These are phyloP conservation scores for Scrobipalpa costella DNA, from an alignment of 2,888 invertebrate genomes.

Conservation along the genomic window DNA sequence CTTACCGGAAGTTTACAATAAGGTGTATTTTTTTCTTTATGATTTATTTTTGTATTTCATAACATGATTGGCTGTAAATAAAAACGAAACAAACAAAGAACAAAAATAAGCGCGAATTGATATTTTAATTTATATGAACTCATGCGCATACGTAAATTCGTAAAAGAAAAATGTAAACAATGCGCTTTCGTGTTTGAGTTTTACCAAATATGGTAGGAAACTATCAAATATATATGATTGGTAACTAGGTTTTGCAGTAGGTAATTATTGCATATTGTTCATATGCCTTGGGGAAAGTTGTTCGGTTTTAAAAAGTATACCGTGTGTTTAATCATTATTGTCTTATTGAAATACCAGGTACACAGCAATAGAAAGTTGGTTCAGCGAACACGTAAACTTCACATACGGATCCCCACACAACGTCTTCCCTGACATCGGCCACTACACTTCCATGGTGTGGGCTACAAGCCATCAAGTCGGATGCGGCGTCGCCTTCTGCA, in stretches of 20 bases:
- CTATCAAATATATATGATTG: neutral
- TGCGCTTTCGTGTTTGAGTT: neutral
- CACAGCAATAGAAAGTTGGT: constrained; percentile 90
- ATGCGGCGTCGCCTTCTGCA: constrained; percentile 87
- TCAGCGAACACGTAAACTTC: constrained; percentile 86
- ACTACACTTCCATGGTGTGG: constrained; percentile 93
- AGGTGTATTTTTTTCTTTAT: neutral
- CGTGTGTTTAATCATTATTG: too few relatives aligned
- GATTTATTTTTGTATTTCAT: constrained; percentile 4
- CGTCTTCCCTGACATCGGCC: constrained; percentile 85
- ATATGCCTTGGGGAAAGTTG: too few relatives aligned
- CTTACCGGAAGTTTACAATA: neutral
- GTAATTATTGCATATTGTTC: too few relatives aligned
- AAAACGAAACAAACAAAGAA: neutral
- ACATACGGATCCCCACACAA: constrained; percentile 84
- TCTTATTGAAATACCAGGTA: constrained; percentile 78
- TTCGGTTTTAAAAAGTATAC: too few relatives aligned
- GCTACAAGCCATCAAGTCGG: constrained; percentile 88
- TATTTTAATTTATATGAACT: neutral
- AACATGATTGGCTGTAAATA: neutral
- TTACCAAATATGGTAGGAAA: neutral
- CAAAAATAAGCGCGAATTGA: neutral
- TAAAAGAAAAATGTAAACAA: neutral
- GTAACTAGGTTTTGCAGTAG: too few relatives aligned
- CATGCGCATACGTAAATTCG: neutral